Conservation (phyloP, 2,113 vertebrate species). For the Ptychochromis oligacanthus region DNA sequence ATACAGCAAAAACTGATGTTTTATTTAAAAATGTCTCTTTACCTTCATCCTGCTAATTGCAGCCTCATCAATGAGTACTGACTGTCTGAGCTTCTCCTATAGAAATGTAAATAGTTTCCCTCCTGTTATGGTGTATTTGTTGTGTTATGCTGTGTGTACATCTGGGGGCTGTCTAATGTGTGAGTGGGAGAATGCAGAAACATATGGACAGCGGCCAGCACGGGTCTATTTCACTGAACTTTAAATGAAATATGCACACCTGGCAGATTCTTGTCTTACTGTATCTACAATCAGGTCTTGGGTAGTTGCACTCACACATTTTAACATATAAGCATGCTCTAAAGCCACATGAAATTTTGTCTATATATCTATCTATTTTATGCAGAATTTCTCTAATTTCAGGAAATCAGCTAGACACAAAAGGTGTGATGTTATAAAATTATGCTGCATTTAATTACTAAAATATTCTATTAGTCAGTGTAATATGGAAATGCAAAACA, state of each 20-base stretch:
- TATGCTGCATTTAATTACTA: neutral
- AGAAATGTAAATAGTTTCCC: constrained; percentile 1
- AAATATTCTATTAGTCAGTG: neutral
- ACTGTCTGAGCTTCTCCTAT: neutral
- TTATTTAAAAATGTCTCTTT: neutral
- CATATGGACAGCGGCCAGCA: constrained; percentile 55
- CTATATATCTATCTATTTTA: neutral
- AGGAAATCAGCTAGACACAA: rapidly evolving
- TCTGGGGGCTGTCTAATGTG: constrained; percentile 38
- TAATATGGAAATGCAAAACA: neutral
- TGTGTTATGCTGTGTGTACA: constrained; percentile 29
- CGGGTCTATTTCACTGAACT: constrained; percentile 45
- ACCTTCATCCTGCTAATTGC: neutral
- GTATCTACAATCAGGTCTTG: neutral
- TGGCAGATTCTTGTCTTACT: constrained; percentile 25
- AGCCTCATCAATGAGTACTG: neutral
- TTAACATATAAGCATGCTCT: neutral
- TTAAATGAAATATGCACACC: constrained; percentile 62
- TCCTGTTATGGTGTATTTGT: neutral
- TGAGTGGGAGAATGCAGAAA: constrained; percentile 33
- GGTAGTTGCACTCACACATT: neutral
- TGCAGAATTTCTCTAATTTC: neutral
- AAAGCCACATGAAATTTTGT: neutral
- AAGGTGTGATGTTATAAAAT: neutral
- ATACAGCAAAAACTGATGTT: neutral